Conservation (phyloP, 2,113 vertebrate genomes). For the Peromyscus polionotus region DNA sequence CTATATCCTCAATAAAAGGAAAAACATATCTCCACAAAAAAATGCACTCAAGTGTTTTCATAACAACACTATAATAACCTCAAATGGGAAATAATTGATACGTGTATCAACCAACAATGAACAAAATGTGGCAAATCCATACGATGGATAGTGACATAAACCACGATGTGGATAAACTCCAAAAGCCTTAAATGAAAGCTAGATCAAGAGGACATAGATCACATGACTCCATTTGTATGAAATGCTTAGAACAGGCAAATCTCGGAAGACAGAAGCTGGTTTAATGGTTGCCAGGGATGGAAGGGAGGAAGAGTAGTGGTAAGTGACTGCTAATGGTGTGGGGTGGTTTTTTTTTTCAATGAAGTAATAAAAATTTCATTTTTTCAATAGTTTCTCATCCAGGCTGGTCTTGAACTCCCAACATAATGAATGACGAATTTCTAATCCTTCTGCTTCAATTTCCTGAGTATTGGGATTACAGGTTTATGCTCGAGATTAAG, state of each 20-base stretch:
- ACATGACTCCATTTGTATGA: neutral
- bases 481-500: neutral
- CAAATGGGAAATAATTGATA: neutral
- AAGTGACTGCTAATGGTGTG: no score
- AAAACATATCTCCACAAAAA: constrained; percentile 10
- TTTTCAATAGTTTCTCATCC: neutral
- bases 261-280: neutral
- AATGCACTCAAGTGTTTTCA: neutral
- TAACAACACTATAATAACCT: neutral
- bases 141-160: neutral
- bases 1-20: neutral
- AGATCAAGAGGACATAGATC: neutral
- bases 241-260: neutral
- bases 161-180: neutral
- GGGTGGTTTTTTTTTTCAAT: neutral
- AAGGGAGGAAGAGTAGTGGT: accelerated
- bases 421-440: neutral
- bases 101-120: neutral
- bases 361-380: neutral
- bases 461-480: neutral
- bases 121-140: neutral
- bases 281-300: neutral
- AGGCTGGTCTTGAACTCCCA: neutral
- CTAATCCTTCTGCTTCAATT: neutral
- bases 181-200: neutral